Conservation (phyloP, 2,888 invertebrate species). For the Mesoligia furuncula region DNA sequence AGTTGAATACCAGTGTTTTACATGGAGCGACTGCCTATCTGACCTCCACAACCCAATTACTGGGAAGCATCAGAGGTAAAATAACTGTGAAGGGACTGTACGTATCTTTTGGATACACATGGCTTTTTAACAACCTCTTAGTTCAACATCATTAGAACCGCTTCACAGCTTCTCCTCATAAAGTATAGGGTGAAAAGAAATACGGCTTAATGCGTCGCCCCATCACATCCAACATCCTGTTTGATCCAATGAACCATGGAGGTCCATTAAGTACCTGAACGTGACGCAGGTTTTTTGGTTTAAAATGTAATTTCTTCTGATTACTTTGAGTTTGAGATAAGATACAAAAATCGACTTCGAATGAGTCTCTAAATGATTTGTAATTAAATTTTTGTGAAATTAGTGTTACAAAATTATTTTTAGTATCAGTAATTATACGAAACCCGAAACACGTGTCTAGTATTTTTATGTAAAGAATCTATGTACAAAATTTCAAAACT, state of each 20-base stretch:
- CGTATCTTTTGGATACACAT: not conserved
- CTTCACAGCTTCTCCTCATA: constrained; percentile 15
- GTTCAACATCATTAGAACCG: constrained; percentile 32
- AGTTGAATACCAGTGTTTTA: no score
- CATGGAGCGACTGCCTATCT: no score
- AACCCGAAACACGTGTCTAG: no score
- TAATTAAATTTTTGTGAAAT: no score
- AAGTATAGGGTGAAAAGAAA: constrained; percentile 35
- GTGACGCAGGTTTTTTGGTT: constrained; percentile 16
- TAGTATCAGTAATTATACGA: no score
- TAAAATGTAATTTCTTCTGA: constrained; percentile 9
- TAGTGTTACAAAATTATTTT: no score
- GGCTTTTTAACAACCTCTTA: constrained; percentile 20
- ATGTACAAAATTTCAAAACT: no score
- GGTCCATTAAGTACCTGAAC: constrained; percentile 28
- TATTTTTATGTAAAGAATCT: no score
- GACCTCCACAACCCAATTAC: no score
- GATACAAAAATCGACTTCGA: not conserved
- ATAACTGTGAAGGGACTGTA: no score
- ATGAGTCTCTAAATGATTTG: not conserved
- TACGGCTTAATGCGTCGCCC: constrained; percentile 36
- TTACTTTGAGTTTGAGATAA: no score
- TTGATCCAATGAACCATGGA: constrained; percentile 37
- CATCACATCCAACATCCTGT: constrained; percentile 34
- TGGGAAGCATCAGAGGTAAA: no score